A percentile compares a stretch with the other conserved stretches of the same genome.
Conservation (phyloP, 2,888 invertebrate genomes). For the Frankliniella intonsa region DNA sequence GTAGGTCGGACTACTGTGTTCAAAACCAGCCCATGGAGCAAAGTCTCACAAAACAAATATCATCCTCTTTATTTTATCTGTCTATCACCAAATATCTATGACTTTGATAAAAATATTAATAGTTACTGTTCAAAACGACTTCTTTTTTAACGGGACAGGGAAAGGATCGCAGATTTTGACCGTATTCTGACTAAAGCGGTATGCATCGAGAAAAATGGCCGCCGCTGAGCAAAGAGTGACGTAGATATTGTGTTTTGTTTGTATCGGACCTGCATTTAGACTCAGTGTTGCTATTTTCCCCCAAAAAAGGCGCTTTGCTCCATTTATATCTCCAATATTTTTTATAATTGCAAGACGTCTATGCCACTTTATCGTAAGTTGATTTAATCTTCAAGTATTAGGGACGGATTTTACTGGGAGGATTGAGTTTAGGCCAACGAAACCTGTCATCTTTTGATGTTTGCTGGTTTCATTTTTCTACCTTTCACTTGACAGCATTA, state of each 20-base stretch:
- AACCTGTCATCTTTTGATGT: slow-evolving; percentile 14
- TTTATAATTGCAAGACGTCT: not conserved
- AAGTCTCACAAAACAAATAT: not conserved
- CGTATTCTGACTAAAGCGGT: not conserved
- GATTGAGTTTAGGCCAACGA: slow-evolving; percentile 14
- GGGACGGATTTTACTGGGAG: too few relatives aligned
- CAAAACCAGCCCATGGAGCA: too few relatives aligned
- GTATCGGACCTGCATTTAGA: not conserved
- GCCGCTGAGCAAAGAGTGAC: slow-evolving; percentile 17
- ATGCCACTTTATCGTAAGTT: not conserved
- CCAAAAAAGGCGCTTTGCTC: not conserved
- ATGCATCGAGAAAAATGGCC: not conserved
- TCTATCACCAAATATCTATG: not conserved
- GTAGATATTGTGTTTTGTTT: slow-evolving; percentile 27
- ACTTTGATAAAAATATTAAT: not conserved
- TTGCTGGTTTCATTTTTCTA: not conserved
- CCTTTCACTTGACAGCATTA: not conserved
- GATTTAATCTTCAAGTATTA: not conserved
- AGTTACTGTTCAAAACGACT: not conserved
- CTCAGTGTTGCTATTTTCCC: not conserved
- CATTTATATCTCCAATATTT: not conserved
- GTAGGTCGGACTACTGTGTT: not conserved
- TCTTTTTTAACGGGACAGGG: not conserved
- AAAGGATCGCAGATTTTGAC: not conserved
- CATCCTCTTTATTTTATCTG: not conserved